A percentile compares a stretch with the other conserved stretches of the same genome.
Conservation (phyloP, 2,113 vertebrate genomes). For the Clarias gariepinus region DNA sequence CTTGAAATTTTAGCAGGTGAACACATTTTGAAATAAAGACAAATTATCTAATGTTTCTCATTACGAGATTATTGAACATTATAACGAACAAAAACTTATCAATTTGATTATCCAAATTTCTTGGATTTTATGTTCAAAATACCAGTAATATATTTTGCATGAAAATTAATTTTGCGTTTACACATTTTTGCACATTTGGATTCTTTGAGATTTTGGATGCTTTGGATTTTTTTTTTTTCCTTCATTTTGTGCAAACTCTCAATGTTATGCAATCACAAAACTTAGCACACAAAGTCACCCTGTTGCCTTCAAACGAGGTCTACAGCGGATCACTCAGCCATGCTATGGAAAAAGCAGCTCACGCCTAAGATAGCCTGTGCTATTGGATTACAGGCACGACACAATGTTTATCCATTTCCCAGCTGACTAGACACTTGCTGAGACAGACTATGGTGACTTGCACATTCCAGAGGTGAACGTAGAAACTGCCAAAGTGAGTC, state of each 20-base stretch:
- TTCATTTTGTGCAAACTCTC: not conserved
- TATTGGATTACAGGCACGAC: slow-evolving; percentile 49
- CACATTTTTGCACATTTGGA: not conserved
- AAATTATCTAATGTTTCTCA: not conserved
- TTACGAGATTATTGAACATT: not conserved
- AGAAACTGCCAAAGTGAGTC: not conserved
- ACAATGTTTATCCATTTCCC: slow-evolving; percentile 50
- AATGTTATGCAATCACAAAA: not conserved
- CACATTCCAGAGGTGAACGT: slow-evolving; percentile 47
- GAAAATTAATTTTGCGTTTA: not conserved
- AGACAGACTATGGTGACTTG: slow-evolving; percentile 32
- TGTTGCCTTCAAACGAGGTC: not conserved
- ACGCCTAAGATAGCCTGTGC: slow-evolving; percentile 42
- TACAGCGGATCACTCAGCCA: not conserved
- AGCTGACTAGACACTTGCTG: slow-evolving; percentile 37
- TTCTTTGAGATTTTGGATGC: not conserved
- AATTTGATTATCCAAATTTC: too few species aligned
- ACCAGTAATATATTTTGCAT: not conserved
- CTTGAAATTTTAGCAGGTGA: not conserved
- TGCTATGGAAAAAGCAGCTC: slow-evolving; percentile 42
- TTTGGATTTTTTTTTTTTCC: not conserved
- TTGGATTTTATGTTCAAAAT: not conserved
- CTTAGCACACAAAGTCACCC: too few species aligned
- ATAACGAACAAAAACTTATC: not conserved
- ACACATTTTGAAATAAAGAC: not conserved